Conservation (phyloP, 1,140 invertebrate genomes). For the Pseudoatta argentina region DNA sequence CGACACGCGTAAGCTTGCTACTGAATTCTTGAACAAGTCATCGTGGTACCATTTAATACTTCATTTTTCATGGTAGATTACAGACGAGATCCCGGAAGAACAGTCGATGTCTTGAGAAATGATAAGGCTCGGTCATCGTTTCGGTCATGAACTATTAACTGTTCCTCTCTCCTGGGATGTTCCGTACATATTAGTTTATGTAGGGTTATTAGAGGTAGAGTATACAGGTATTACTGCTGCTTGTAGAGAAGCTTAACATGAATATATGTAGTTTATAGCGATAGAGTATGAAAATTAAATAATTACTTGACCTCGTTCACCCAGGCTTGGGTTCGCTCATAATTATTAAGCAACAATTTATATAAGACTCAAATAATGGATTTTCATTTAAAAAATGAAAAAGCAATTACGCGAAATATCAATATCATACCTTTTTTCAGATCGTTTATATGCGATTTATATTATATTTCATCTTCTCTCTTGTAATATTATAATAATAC, state of each 20-base stretch:
- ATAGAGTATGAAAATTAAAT: background rate
- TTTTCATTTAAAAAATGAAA: background rate
- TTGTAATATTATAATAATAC: constrained; percentile 11
- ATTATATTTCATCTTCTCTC: constrained; percentile 2
- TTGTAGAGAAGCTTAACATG: constrained; percentile 3
- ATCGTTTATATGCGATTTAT: background rate
- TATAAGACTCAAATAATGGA: background rate
- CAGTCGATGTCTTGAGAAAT: background rate
- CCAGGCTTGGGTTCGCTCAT: too few relatives aligned
- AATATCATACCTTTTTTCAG: background rate
- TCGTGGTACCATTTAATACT: constrained; percentile 10
- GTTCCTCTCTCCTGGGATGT: background rate
- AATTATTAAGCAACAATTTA: background rate
- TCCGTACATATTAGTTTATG: constrained; percentile 14
- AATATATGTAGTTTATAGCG: background rate
- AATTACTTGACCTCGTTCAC: background rate
- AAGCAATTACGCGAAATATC: constrained; percentile 10
- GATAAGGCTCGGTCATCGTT: background rate
- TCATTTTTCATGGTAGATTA: background rate
- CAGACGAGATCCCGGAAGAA: background rate
- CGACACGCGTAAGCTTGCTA: background rate
- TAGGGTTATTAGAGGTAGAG: constrained; percentile 9
- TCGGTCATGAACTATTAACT: constrained; percentile 7
- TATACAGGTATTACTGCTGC: background rate
- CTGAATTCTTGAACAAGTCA: background rate